A percentile compares a stretch with the other conserved stretches of the same genome.
Conservation (phyloP, 2,113 vertebrate genomes). For the Panthera uncia region DNA sequence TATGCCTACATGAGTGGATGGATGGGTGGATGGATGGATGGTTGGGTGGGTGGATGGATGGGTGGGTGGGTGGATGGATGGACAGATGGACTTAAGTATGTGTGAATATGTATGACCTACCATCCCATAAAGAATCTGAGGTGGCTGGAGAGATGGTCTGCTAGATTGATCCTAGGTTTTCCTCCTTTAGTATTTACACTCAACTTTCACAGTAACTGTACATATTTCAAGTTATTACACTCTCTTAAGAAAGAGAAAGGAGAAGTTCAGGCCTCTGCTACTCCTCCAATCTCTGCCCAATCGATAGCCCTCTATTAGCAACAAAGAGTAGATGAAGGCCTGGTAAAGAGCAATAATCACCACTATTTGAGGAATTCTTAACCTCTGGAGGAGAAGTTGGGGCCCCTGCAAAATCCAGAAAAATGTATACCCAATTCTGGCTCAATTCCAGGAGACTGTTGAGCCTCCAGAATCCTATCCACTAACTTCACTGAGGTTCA, state of each 20-base stretch:
- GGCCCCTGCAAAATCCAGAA: background rate
- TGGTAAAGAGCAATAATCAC: background rate
- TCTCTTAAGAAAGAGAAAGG: background rate
- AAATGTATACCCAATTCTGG: background rate
- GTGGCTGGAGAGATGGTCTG: background rate
- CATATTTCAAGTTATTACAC: background rate
- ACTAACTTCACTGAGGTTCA: background rate
- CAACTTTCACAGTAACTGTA: background rate
- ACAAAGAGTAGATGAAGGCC: background rate
- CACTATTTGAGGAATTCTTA: background rate
- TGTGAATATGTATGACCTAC: background rate
- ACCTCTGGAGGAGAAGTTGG: background rate
- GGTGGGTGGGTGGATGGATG: background rate
- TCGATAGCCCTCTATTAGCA: background rate
- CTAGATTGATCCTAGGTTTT: background rate
- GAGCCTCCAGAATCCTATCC: background rate
- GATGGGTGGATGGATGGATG: background rate
- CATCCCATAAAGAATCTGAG: background rate
- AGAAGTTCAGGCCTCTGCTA: background rate
- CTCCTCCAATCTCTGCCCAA: background rate
- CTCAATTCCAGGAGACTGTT: background rate
- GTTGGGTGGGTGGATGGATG: background rate
- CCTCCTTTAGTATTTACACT: background rate
- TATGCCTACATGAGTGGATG: no score
- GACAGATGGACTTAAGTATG: background rate